Percentiles rank a stretch among this genome's conserved stretches.
These are phyloP conservation scores for Odontocerum albicorne DNA, from an alignment of 2,888 invertebrate species.

Conservation along the genomic window DNA sequence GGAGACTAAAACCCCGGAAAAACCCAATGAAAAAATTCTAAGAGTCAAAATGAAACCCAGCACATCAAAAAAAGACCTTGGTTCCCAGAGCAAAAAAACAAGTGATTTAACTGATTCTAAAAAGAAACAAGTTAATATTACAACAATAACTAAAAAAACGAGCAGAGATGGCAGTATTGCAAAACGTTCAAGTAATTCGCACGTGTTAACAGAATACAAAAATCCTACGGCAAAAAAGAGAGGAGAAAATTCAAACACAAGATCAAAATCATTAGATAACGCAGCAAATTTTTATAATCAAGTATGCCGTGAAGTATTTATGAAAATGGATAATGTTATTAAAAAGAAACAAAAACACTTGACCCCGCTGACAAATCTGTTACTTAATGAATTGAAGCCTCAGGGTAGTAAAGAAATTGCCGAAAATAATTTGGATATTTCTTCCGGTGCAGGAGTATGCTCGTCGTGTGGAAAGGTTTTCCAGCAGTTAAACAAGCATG, in stretches of 20 bases:
- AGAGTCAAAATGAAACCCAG: background rate
- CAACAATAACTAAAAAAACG: no score
- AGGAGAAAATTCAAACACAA: conserved; percentile 2
- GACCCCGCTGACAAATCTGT: conserved; percentile 12
- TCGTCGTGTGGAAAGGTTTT: conserved; percentile 9
- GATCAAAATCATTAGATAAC: conserved; percentile 10
- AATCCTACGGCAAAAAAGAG: background rate
- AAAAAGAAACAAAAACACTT: conserved; percentile 8
- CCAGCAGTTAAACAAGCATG: conserved; percentile 3
- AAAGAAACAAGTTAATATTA: no score
- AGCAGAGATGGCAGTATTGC: no score
- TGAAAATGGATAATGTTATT: conserved; percentile 9
- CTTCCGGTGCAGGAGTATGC: conserved; percentile 11
- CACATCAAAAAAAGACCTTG: background rate
- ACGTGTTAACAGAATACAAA: background rate
- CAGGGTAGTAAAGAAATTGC: background rate
- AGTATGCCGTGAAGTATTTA: conserved; percentile 11
- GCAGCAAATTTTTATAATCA: conserved; percentile 2
- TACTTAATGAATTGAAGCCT: background rate
- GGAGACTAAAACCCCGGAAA: background rate
- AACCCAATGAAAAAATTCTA: conserved; percentile 1
- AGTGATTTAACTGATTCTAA: no score
- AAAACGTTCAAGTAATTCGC: background rate
- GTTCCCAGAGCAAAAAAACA: no score
- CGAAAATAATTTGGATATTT: background rate